Percentiles rank a stretch among this genome's conserved stretches.
These are phyloP conservation scores for Silvanus unidentatus DNA, from an alignment of 2,888 invertebrate genomes.

Conservation along the genomic window DNA sequence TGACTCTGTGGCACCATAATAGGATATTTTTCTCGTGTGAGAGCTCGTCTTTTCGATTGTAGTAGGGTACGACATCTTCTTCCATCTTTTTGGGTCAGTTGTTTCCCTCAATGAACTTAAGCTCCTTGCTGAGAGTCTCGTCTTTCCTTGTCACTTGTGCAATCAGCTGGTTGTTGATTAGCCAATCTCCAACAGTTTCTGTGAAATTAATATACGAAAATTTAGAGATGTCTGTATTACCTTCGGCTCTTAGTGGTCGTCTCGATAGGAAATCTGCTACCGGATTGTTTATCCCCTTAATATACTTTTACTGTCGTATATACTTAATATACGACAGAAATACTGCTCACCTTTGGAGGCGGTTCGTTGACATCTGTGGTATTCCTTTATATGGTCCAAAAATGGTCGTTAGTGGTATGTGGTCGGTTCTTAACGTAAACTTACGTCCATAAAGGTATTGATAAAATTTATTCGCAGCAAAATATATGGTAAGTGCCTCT, in stretches of 20 bases:
- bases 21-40: too few relatives aligned
- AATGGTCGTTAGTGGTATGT: conserved; percentile 11
- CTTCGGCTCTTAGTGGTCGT: conserved; percentile 3
- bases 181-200: background rate
- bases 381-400: conserved; percentile 32
- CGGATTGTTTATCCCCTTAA: conserved; percentile 13
- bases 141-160: background rate
- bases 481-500: conserved; percentile 33
- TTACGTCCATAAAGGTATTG: conserved; percentile 3
- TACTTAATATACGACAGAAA: conserved; percentile 16
- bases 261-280: conserved; percentile 12
- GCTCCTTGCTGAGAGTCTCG: background rate
- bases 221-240: background rate
- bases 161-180: conserved; percentile 3
- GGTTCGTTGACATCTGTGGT: conserved; percentile 32
- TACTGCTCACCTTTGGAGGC: conserved; percentile 34
- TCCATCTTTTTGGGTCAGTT: background rate
- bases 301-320: conserved; percentile 15
- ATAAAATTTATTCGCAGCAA: conserved; percentile 7
- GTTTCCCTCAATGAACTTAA: background rate
- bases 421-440: conserved; percentile 3
- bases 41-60: too few relatives aligned
- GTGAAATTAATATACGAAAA: conserved; percentile 5
- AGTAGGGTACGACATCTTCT: background rate
- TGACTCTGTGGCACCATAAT: too few relatives aligned